A percentile compares a stretch with the other conserved stretches of the same genome.
phyloP scores from a whole-genome alignment of 2,113 vertebrate genomes.

The Pithys albifrons region DNA sequence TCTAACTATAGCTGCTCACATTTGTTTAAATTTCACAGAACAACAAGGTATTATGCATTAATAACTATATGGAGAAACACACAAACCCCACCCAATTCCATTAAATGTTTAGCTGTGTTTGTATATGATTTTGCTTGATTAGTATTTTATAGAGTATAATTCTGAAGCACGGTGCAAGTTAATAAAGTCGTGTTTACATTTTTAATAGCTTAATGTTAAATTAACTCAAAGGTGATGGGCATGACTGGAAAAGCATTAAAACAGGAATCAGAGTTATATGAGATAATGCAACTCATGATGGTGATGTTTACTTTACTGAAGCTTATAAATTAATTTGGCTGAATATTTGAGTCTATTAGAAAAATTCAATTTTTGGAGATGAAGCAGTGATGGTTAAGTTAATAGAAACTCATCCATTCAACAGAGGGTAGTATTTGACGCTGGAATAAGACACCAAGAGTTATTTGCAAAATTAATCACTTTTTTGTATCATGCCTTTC shows the following conservation, averaged over 20 bases:
- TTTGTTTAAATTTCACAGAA: slow-evolving; percentile 23
- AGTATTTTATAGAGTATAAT: background rate
- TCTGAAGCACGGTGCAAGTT: background rate
- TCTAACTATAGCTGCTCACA: slow-evolving; percentile 1
- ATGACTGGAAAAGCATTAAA: background rate
- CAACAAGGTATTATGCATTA: background rate
- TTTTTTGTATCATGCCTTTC: background rate
- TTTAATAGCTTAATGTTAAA: background rate
- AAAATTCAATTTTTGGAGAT: background rate
- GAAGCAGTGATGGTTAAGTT: background rate
- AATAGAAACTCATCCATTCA: background rate
- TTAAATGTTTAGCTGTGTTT: background rate
- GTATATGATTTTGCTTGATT: background rate
- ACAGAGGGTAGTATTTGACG: background rate
- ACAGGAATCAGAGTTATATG: background rate
- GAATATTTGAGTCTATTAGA: background rate
- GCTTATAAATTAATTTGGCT: background rate
- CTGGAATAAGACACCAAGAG: background rate
- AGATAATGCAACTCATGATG: background rate
- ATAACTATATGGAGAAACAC: background rate
- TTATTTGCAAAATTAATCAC: background rate
- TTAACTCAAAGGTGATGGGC: background rate
- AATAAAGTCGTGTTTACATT: background rate
- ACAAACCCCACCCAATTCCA: background rate
- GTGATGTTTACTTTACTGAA: background rate